Evolutionary conservation across 2,888 invertebrate genomes (phyloP).

Genomic region (Bugula neritina): DNA sequence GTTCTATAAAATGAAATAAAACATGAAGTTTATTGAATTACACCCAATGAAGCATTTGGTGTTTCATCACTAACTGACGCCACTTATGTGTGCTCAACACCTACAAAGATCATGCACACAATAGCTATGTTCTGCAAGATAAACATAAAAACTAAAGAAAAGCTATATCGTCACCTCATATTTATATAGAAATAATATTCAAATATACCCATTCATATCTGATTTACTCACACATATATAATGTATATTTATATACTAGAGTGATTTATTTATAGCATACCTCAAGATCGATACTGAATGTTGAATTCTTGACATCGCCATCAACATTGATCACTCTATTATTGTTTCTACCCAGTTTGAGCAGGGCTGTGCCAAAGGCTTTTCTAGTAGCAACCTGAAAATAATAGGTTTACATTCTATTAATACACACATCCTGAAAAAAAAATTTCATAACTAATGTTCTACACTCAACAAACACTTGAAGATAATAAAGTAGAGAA

Average conservation of each 20-base stretch:
- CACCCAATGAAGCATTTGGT: no score
- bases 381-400: slow-evolving; percentile 56
- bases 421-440: background rate
- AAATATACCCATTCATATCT: background rate
- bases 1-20: slow-evolving; percentile 37
- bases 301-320: slow-evolving; percentile 98
- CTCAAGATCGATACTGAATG: slow-evolving; percentile 64
- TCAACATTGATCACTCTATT: slow-evolving; percentile 84
- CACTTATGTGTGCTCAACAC: no score
- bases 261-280: no score
- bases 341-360: slow-evolving; percentile 70
- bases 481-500: no score
- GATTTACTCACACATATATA: background rate
- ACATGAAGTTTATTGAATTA: slow-evolving; percentile 14
- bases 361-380: slow-evolving; percentile 89
- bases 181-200: no score
- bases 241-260: background rate
- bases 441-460: background rate
- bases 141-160: no score
- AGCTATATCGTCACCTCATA: no score
- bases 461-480: background rate
- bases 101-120: no score
- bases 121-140: no score
- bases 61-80: no score
- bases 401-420: background rate